Evolutionary conservation across 2,113 vertebrate species (phyloP).

Genomic region (Plecotus auritus): DNA sequence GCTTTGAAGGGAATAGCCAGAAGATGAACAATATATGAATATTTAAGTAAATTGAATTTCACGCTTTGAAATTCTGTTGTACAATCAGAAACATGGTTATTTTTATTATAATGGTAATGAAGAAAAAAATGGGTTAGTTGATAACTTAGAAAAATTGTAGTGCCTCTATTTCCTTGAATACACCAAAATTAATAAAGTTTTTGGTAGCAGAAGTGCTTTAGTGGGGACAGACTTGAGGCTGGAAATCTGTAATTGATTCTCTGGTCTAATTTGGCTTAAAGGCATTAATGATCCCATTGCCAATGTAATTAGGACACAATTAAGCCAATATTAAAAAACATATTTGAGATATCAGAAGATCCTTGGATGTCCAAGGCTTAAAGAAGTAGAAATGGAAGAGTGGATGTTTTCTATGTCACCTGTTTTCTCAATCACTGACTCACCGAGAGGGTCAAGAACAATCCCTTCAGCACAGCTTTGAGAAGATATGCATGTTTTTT

Average conservation of each 20-base stretch:
- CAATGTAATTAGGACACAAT: not conserved
- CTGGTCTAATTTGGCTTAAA: not conserved
- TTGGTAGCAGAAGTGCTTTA: not conserved
- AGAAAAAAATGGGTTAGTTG: not conserved
- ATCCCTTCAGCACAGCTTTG: not conserved
- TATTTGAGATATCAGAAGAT: not conserved
- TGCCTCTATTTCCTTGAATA: not conserved
- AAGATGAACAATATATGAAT: not conserved
- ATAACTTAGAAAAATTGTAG: not conserved
- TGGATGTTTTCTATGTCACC: not conserved
- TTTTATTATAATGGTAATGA: not conserved
- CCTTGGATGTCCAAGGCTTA: not conserved
- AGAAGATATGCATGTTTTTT: not conserved
- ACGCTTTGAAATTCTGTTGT: not conserved
- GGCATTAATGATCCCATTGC: not conserved
- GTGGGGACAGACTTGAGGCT: not conserved
- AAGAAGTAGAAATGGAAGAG: not conserved
- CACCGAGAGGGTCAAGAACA: not conserved
- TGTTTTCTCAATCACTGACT: not conserved
- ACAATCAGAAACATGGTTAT: not conserved
- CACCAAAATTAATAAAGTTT: not conserved
- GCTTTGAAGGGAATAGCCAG: not conserved
- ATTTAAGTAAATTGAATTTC: not conserved
- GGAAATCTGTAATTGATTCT: not conserved
- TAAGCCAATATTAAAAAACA: not conserved